phyloP scores from a whole-genome alignment of 2,888 invertebrate species.

The Baronia brevicornis region DNA sequence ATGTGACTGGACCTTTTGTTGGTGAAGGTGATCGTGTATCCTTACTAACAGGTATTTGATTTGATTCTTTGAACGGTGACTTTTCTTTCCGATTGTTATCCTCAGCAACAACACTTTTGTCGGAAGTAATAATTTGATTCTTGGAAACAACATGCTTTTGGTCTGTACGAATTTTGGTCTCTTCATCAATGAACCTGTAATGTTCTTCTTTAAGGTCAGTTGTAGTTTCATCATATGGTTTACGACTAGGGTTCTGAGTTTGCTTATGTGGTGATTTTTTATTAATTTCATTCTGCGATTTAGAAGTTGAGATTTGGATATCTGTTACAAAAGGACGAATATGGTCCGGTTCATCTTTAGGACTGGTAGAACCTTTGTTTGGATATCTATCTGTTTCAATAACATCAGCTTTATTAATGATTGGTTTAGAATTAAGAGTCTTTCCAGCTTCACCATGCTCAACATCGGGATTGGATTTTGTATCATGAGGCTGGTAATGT shows the following conservation, averaged over 20 bases:
- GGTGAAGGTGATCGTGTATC: conserved; percentile 39
- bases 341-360: conserved; percentile 26
- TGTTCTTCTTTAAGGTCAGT: conserved; percentile 42
- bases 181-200: conserved; percentile 57
- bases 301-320: too few species aligned
- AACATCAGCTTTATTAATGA: too few species aligned
- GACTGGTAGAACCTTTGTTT: conserved; percentile 21
- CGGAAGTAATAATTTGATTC: conserved; percentile 5
- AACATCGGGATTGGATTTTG: background rate
- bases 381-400: conserved; percentile 7
- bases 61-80: too few species aligned
- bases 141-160: conserved; percentile 23
- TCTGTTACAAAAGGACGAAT: too few species aligned
- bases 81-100: too few species aligned
- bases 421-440: too few species aligned
- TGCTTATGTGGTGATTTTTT: conserved; percentile 3
- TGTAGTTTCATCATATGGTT: conserved; percentile 4
- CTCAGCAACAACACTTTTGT: too few species aligned
- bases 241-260: background rate
- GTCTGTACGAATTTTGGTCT: conserved; percentile 47
- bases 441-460: too few species aligned
- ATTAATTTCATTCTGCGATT: background rate
- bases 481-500: background rate
- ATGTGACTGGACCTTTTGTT: conserved; percentile 34
- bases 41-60: conserved; percentile 21